Evolutionary conservation across 2,888 invertebrate genomes (phyloP), one percentile per base, ranked within the genome.

Genomic region (Pilophorus perplexus): DNA sequence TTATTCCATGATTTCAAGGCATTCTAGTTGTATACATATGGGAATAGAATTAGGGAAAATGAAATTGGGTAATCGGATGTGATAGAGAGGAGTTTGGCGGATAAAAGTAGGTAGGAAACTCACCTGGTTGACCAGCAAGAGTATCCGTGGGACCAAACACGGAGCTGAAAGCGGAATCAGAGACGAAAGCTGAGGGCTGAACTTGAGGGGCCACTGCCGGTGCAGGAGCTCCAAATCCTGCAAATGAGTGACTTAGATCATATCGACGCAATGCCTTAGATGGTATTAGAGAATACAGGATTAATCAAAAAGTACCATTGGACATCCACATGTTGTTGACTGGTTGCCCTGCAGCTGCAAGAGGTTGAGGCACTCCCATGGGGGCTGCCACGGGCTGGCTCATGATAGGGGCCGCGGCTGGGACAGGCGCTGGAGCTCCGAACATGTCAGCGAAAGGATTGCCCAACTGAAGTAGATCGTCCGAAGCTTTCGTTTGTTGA

Each of bases 401-500:
- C 25, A 48, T 44, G 20, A 71, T 64, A 66, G 76, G 72, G 3
- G 66, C 67, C 12, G 64, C 67, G 71, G 76, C 72, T 18, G 73
- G 65, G 46, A 75, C 74, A 50, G 74, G 75, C 40, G 77, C 75
- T 68, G 77, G 76, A 38, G 82, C 82, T 37, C 84, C 83, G 75
- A 89, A 89, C 85, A 89, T 88, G 75, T 91, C 90, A 37, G 91
- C 89, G 77, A 95, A 96, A 8, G 95, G 95, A 81, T 95, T 95
- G 46, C 90, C 89, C 71, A 94, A 81, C 74, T 92, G 88, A 64
- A 94, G 82, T 71, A 95, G 80, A 79, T 94, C 93, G 74, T 94
- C 94, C 12, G 92, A 92, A 20, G 93, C 89, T 78, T 87, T 90
- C 69, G 77, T 76, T 37, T 75, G 67, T 75, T 78, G 72, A 20